These are phyloP conservation scores for Trilocha varians DNA, from an alignment of 2,888 invertebrate genomes.

Conservation along the genomic window DNA sequence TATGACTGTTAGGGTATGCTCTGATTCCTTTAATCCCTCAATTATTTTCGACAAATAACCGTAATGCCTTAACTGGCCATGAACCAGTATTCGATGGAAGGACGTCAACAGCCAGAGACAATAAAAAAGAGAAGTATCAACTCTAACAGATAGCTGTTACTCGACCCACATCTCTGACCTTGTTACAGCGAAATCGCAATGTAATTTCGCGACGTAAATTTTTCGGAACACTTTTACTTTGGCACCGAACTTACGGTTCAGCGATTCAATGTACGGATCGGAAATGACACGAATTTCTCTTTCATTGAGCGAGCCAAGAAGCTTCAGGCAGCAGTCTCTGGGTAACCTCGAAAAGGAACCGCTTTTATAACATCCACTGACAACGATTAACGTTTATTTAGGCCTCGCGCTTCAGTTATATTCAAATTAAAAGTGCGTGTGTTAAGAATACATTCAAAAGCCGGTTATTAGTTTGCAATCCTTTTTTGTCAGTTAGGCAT, in stretches of 20 bases:
- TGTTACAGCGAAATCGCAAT: conserved; percentile 70
- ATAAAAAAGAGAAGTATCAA: conserved; percentile 13
- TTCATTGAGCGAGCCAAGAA: conserved; percentile 48
- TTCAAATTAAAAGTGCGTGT: too few relatives aligned
- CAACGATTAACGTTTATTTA: too few relatives aligned
- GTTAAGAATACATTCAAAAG: too few relatives aligned
- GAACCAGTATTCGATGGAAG: not conserved
- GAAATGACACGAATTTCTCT: conserved; percentile 70
- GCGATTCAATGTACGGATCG: conserved; percentile 39
- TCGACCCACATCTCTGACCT: conserved; percentile 65
- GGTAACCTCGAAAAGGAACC: not conserved
- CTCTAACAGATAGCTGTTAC: conserved; percentile 63
- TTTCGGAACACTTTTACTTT: conserved; percentile 73
- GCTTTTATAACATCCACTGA: not conserved
- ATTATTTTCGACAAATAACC: too few relatives aligned
- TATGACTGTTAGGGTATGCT: too few relatives aligned
- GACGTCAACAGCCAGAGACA: not conserved
- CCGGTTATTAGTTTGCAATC: too few relatives aligned
- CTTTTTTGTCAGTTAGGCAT: too few relatives aligned
- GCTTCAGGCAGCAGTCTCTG: conserved; percentile 23
- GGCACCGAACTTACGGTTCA: conserved; percentile 48
- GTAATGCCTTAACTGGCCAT: not conserved
- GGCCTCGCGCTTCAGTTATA: too few relatives aligned
- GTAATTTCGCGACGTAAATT: conserved; percentile 69
- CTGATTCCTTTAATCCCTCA: too few relatives aligned